phyloP scores from a whole-genome alignment of 2,888 invertebrate species.

The Callyntrura guangdongensis region DNA sequence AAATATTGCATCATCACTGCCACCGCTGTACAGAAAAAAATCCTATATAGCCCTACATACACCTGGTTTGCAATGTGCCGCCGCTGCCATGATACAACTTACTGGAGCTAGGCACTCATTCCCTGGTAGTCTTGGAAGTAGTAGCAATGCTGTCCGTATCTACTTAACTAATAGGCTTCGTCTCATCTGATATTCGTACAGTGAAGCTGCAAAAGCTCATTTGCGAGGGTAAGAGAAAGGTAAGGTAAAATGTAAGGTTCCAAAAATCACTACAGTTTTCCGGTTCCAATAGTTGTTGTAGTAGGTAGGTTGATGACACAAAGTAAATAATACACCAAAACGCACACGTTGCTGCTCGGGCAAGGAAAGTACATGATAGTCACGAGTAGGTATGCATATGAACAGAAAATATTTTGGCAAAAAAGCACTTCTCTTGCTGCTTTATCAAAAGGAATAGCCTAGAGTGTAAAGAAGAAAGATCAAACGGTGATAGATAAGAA shows the following conservation, averaged over 20 bases:
- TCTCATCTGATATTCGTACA: neutral
- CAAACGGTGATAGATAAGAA: neutral
- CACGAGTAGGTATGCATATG: neutral
- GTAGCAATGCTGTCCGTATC: neutral
- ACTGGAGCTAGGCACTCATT: no score
- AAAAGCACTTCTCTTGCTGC: neutral
- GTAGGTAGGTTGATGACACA: neutral
- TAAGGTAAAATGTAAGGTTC: no score
- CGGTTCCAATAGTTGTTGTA: no score
- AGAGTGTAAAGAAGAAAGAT: neutral
- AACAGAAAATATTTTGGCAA: neutral
- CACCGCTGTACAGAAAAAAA: neutral
- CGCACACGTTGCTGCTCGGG: neutral
- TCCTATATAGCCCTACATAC: slow-evolving; percentile 1
- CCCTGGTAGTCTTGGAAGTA: neutral
- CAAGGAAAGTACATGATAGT: no score
- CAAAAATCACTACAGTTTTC: no score
- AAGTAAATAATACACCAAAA: neutral
- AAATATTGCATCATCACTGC: slow-evolving; percentile 22
- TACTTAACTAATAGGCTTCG: neutral
- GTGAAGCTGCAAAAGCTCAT: no score
- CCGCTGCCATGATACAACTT: neutral
- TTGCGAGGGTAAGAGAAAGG: no score
- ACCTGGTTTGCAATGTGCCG: neutral
- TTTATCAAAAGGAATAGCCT: neutral